Base-by-base conservation (phyloP, 2,113 vertebrate genomes). In the Laticauda laticaudata region DNA sequence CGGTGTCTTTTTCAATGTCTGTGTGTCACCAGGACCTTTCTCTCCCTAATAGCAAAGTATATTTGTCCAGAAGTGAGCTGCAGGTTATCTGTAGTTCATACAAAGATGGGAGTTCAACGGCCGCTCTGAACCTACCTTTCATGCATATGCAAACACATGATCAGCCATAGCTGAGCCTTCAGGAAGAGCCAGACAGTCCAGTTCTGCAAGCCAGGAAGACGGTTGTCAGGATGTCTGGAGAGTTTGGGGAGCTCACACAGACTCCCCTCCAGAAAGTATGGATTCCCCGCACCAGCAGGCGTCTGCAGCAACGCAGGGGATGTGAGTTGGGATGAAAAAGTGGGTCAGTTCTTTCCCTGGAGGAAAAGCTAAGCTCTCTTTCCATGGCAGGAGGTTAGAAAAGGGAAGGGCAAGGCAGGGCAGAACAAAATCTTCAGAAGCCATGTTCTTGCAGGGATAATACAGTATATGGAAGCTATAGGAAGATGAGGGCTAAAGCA, bases 221-320 rank as follows among this genome's bases (percentile, higher is more conserved):
- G 24, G 24, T 26, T 54, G 69, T 93, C 94, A 90, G 75, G 54
- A 92, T 98, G 98, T 97, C 98, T 23, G 95, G 81, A 51, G 96
- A 94, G 59, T 94, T 97, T 90, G 96, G 95, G 51, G 97, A 97
- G 56, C 98, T 99, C 86, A 99, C 98, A 4, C 98, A 98, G 91
- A 98, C 97, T 21, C 98, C 98, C 88, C 97, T 99, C 94, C 98
- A 98, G 97, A 99, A 99, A 97, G 98, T 98, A 39, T 99, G 98
- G 98, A 98, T 98, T 45, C 98, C 98, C 7, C 98, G 98, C 93
- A 96, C 98, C 97, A 97, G 96, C 81, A 97, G 95, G 92, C 88
- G 97, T 75, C 96, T 98, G 94, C 98, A 97, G 94, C 96, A 94
- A 56, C 97, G 98, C 90, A 97, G 98, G 96, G 98, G 98, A 94